Evolutionary conservation across 2,113 vertebrate species (phyloP), one percentile per base, ranked within the genome.

Genomic region (Progne subis): DNA sequence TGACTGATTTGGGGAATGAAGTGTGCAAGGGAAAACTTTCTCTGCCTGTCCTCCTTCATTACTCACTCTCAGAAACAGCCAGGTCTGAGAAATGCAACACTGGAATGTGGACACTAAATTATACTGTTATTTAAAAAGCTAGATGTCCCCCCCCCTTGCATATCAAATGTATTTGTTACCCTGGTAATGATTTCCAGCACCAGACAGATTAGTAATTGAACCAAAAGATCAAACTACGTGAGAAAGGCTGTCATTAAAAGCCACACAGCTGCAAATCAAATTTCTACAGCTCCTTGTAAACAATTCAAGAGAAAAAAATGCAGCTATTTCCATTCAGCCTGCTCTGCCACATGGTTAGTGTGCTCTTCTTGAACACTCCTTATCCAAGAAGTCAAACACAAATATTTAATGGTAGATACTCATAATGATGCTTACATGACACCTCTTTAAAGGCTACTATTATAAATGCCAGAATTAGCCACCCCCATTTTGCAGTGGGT

Each of bases 121-220:
- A 76, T 5, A 76, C 18, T 60, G n/a, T 63, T 82, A 71, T 49
- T 95, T 74, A 39, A 76, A 88, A 92, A 52, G 21, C 67, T 29
- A 14, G 0, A 71, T 64, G 10, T 18, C 1, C 4, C 18, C 1
- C 4, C 18, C 12, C 14, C 12, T 34, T 7, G n/a, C 43, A 20
- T 49, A 79, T 64, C 49, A 72, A 82, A 61, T 26, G 3, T 39
- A 88, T 72, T 64, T 85, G 43, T 68, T 55, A 79, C 41, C 61
- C 21, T 65, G 19, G 44, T 8, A 71, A 82, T 52, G 8, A 75
- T 43, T 93, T 70, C 60, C 61, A 79, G 5, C n/a, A 53, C 5
- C 78, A 86, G 55, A 74, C 39, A 80, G 43, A 63, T 84, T 63
- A 78, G 55, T 63, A 94, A 80, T 1, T 68, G 44, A 86, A 59